Percentiles rank a stretch among this genome's conserved stretches.
Evolutionary conservation across 1,140 invertebrate genomes (phyloP).

Genomic region (Phthorimaea operculella): DNA sequence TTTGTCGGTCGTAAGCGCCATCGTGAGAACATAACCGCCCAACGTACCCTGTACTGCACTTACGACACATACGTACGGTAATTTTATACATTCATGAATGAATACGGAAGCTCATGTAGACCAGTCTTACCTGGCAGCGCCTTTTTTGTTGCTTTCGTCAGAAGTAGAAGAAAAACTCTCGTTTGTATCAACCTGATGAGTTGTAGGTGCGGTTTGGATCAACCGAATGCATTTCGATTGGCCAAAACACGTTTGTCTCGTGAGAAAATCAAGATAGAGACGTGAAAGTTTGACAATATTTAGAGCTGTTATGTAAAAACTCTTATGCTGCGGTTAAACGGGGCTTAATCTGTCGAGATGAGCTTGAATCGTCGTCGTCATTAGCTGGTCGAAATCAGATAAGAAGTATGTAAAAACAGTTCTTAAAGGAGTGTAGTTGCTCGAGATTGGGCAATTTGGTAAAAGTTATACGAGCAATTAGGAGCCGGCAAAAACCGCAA

Average conservation of each 20-base stretch:
- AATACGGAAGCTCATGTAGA: background rate
- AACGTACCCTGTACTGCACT: constrained; percentile 17
- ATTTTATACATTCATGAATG: constrained; percentile 1
- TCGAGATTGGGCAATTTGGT: constrained; percentile 43
- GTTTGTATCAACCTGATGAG: constrained; percentile 33
- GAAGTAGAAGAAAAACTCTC: constrained; percentile 29
- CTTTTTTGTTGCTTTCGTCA: constrained; percentile 22
- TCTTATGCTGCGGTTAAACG: background rate
- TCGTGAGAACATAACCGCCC: constrained; percentile 43
- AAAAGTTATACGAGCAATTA: constrained; percentile 45
- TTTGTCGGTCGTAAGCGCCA: constrained; percentile 42
- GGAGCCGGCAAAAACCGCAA: constrained; percentile 32
- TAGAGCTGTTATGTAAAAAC: background rate
- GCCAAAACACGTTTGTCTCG: constrained; percentile 39
- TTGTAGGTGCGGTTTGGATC: constrained; percentile 36
- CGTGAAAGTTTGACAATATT: constrained; percentile 21
- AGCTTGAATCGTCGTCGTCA: constrained; percentile 12
- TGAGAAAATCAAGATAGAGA: constrained; percentile 39
- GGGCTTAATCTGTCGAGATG: background rate
- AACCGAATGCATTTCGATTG: constrained; percentile 41
- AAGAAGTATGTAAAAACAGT: constrained; percentile 21
- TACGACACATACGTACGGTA: background rate
- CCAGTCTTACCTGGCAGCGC: constrained; percentile 8
- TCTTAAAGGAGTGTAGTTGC: constrained; percentile 23
- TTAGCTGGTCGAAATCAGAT: constrained; percentile 19